Base-by-base conservation (phyloP, 2,888 invertebrate genomes). In the Hirtodrosophila cameraria region DNA sequence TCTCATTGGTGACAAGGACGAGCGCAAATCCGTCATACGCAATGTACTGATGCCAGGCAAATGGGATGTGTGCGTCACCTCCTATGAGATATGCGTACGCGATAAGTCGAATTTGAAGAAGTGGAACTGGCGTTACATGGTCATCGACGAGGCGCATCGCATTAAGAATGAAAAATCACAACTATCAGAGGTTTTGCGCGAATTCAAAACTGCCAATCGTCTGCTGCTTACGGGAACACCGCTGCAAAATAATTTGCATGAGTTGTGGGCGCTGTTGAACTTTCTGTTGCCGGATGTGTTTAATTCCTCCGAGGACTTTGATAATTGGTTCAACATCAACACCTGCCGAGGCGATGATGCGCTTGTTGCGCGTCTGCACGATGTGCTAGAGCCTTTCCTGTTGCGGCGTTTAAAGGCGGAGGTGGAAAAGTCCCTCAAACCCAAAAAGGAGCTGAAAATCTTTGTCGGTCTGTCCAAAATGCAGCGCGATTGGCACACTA, bases 141-240 rank as follows among this genome's bases (percentile, higher is more conserved):
- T 99, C n/a, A 99, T 99, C 77, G 99, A 99, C 89, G 99, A 99
- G 91, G 99, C 99, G 13, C 99, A 99, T 92, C 94, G 99, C 59
- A 99, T 99, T 77, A 99, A 99, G 91, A 99, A 99, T 91, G 99
- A 99, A 90, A 99, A 99, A 91, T 99, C 98, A 0, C 99, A 99
- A 91, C 92, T 99, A 0, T 99, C 99, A 0, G 99, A 99, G 92
- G 96, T 99, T 88, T 93, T 99, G 2, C 93, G 99, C 48, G 97
- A 99, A 91, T 98, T 99, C 88, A 98, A 98, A 90, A 98, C 99
- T 5, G 96, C 97, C 66, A 99, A 99, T 91, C 94, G 99, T 30
- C 92, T 99, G 31, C 92, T 99, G 9, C 92, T 99, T 45, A 99
- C 99, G 5, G 99, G 99, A 72, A 99, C 99, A 3, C 99, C 99